Percentiles rank a stretch among this genome's conserved stretches.
Evolutionary conservation across 2,113 vertebrate species (phyloP).

Genomic region (Brachyhypopomus occidentalis): DNA sequence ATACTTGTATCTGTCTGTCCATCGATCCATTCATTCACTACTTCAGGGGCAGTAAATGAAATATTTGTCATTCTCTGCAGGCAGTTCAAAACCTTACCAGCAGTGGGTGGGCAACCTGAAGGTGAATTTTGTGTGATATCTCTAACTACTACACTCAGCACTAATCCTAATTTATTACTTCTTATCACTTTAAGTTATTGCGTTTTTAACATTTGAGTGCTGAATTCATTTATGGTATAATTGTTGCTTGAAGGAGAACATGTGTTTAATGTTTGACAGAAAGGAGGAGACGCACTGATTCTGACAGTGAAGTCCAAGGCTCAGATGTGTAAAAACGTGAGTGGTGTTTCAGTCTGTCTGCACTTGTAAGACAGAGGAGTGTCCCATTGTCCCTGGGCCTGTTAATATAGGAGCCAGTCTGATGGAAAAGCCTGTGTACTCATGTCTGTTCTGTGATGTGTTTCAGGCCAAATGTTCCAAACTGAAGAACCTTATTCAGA

Average conservation of each 20-base stretch:
- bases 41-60: background rate
- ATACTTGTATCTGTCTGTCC: background rate
- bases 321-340: conserved; percentile 80
- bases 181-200: background rate
- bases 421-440: background rate
- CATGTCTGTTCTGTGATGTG: conserved; percentile 13
- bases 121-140: conserved; percentile 63
- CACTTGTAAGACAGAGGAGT: background rate
- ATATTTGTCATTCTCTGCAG: conserved; percentile 59
- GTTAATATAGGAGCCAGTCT: no score
- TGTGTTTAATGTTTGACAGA: conserved; percentile 57
- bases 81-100: conserved; percentile 78
- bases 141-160: background rate
- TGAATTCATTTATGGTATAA: background rate
- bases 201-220: no score
- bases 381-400: no score
- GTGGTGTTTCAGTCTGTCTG: conserved; percentile 21
- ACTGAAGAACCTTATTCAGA: conserved; percentile 75
- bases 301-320: conserved; percentile 83
- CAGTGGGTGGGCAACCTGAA: conserved; percentile 84
- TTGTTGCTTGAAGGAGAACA: background rate
- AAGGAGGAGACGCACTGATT: conserved; percentile 85
- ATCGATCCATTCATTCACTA: background rate
- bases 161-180: background rate
- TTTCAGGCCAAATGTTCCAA: conserved; percentile 71